Conservation (phyloP, 2,797 vertebrate genomes). For the Enoplosus armatus region DNA sequence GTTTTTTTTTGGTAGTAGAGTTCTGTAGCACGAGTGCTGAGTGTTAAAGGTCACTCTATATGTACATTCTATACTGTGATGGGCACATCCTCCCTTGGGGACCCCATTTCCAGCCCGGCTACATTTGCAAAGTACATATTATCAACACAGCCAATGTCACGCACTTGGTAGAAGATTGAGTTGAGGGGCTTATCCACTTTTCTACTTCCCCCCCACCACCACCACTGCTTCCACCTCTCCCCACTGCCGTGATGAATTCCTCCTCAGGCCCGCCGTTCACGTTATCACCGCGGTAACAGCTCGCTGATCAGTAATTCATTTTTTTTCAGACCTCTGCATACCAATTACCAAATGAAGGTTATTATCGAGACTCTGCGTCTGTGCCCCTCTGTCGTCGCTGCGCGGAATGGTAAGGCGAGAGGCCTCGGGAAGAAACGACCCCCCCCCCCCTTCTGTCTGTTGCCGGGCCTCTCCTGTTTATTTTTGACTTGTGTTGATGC, state of each 20-base stretch:
- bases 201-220: neutral
- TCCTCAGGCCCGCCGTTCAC: slow-evolving; percentile 83
- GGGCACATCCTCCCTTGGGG: too few relatives aligned
- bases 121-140: slow-evolving; percentile 46
- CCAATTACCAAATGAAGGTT: slow-evolving; percentile 90
- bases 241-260: slow-evolving; percentile 66
- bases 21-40: too few relatives aligned
- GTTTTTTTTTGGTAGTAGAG: too few relatives aligned
- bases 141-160: slow-evolving; percentile 54
- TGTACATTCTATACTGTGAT: too few relatives aligned
- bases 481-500: too few relatives aligned
- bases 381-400: too few relatives aligned
- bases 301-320: slow-evolving; percentile 92
- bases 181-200: slow-evolving; percentile 51
- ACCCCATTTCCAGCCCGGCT: neutral
- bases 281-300: slow-evolving; percentile 87
- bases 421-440: slow-evolving; percentile 27
- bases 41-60: too few relatives aligned
- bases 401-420: slow-evolving; percentile 72
- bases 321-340: slow-evolving; percentile 88
- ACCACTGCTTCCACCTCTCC: slow-evolving; percentile 18
- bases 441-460: neutral
- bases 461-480: slow-evolving; percentile 6
- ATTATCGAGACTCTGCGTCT: slow-evolving; percentile 82
- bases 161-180: slow-evolving; percentile 51